Conservation (phyloP, 1,140 invertebrate species). For the Pseudomyrmex gracilis region DNA sequence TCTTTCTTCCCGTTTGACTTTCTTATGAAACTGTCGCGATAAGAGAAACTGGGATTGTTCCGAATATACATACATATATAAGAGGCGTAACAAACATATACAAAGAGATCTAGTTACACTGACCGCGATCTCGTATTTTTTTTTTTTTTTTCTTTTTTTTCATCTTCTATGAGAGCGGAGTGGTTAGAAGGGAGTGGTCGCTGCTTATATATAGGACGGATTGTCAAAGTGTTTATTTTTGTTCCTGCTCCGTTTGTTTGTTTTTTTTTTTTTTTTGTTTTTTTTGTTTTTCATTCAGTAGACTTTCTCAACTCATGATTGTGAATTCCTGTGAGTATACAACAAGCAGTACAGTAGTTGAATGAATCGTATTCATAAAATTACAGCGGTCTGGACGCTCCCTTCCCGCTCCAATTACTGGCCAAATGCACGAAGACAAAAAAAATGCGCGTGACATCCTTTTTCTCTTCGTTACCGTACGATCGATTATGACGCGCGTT, state of each 20-base stretch:
- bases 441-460: constrained; percentile 22
- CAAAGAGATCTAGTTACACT: constrained; percentile 48
- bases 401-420: constrained; percentile 10
- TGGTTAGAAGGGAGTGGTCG: constrained; percentile 67
- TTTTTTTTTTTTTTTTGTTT: not conserved
- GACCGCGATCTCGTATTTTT: constrained; percentile 20
- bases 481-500: constrained; percentile 20
- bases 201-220: constrained; percentile 72
- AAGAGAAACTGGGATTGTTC: constrained; percentile 11
- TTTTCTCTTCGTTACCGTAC: constrained; percentile 3
- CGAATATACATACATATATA: not conserved
- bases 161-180: constrained; percentile 36
- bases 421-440: constrained; percentile 22
- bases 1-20: not conserved
- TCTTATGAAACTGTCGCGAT: constrained; percentile 3
- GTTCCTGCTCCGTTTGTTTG: constrained; percentile 3
- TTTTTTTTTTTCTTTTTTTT: constrained; percentile 33
- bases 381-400: constrained; percentile 21
- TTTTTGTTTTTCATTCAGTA: constrained; percentile 12
- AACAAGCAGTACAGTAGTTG: not conserved
- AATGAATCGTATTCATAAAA: constrained; percentile 18
- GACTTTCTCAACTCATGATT: constrained; percentile 34
- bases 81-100: constrained; percentile 50
- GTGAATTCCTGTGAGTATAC: constrained; percentile 34
- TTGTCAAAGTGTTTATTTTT: constrained; percentile 68